Base-by-base conservation (phyloP, 2,888 invertebrate species). In the Catocala sponsa region DNA sequence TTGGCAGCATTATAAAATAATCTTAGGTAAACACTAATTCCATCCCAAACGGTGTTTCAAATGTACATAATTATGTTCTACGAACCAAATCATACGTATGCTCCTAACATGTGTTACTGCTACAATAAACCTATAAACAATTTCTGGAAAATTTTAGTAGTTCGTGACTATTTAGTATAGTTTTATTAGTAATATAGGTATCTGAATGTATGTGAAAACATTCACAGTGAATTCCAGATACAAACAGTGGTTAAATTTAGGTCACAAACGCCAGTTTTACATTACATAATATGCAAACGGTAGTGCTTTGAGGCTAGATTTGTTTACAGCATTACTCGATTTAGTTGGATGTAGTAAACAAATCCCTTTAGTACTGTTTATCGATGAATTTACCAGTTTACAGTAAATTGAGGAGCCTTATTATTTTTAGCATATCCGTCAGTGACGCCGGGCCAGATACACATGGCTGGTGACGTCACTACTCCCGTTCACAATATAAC, bases 401-500 rank as follows among this genome's bases (percentile, higher is more conserved):
- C 48, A 50, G 5, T 51, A 60, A 59, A 68, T 68, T 69, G 44
- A 67, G 64, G 69, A 79, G 69, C 59, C 46, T 76, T 79, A 82
- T 82, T 86, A 86, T 84, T 86, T 86, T 84, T 83, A 85, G 84
- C 80, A 61, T 78, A 74, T 79, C 71, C 72, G 72, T 55, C 65
- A 80, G 71, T 80, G 81, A 82, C 78, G 76, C 65, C 55, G 63
- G 52, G 61, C 64, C 61, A 58, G 59, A 59, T 68, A 81, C 85
- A 87, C 84, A 88, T 87, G 86, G 85, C 87, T 74, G 54, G 56
- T 84, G 83, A 85, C 87, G 87, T 83, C 78, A 79, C 62, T 51
- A 57, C 59, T 55, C 49, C 61, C 63, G 52, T 72, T 50, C 68
- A 79, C 69, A 70, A 65, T 70, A 59, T 65, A 66, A 63, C 55